Base-by-base conservation (phyloP, 2,113 vertebrate species). In the Amia ocellicauda region DNA sequence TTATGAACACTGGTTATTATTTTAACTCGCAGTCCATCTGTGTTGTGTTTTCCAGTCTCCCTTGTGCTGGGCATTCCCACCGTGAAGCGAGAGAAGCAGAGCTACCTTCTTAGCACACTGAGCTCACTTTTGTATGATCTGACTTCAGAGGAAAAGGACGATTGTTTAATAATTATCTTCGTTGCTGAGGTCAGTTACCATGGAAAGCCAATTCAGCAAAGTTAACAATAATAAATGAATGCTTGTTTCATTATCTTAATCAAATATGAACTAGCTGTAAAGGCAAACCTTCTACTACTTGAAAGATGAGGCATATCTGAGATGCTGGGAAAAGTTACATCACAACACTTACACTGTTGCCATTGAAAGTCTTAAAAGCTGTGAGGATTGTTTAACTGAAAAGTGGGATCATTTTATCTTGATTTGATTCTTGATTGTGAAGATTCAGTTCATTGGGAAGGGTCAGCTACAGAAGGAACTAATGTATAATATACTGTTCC, bases 1-100 rank as follows among this genome's bases (percentile, higher is more conserved):
- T n/a, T n/a, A n/a, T n/a, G n/a, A n/a, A n/a, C n/a, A n/a, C n/a
- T n/a, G n/a, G n/a, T n/a, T n/a, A n/a, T n/a, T n/a, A n/a, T n/a
- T n/a, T n/a, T n/a, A n/a, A n/a, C n/a, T 23, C 64, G 36, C 68
- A 20, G 57, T 47, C 49, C 23, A 20, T 47, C 24, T 49, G 10
- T 68, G 10, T 63, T 62, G 63, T 3, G 11, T 16, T 71, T 31
- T 67, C 5, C 84, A 98, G 95, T 91, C 26, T 91, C 89, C 17
- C 69, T 97, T 20, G 93, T 94, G 9, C 74, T 98, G 41, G 96
- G 92, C 2, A 74, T 98, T 66, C 86, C 94, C 17, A 96, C 93
- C 0, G 88, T 95, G 45, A 89, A 72, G 68, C 85, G 94, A 52
- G 68, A 84, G 67, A 90, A 90, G 23, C 52, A 90, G 10, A 88